Evolutionary conservation across 53 echinoderm and acorn worm genomes (phyloP).

Genomic region (Crossaster papposus): DNA sequence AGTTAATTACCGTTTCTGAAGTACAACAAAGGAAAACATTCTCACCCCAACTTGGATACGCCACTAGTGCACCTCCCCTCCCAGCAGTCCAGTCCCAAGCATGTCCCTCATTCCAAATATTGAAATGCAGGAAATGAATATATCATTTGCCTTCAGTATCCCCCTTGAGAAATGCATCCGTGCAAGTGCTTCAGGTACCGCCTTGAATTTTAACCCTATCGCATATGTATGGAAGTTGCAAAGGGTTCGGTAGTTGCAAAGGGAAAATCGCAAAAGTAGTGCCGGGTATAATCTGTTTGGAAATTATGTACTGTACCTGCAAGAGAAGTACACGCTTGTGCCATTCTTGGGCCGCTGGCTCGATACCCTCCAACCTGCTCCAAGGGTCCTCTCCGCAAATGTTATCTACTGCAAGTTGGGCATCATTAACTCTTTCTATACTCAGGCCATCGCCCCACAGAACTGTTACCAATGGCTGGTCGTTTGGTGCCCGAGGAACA

Average conservation of each 20-base stretch:
- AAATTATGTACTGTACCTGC: constrained; percentile 6
- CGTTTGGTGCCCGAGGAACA: constrained; percentile 9
- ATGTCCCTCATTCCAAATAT: constrained; percentile 1
- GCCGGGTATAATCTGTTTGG: constrained; percentile 1
- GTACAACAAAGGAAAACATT: neutral
- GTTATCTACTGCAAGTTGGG: constrained; percentile 16
- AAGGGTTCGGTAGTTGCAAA: constrained; percentile 1
- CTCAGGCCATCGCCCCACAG: constrained; percentile 18
- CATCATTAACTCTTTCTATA: neutral
- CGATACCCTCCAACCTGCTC: constrained; percentile 24
- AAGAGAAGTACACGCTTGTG: constrained; percentile 11
- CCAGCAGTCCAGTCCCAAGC: neutral
- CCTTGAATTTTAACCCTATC: neutral
- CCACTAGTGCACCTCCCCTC: constrained; percentile 7
- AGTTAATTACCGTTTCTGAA: constrained; percentile 1
- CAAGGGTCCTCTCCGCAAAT: constrained; percentile 11
- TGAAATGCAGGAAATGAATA: constrained; percentile 10
- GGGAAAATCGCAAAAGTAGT: neutral
- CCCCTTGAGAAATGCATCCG: constrained; percentile 7
- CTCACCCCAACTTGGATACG: neutral
- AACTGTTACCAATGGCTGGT: constrained; percentile 20
- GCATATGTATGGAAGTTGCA: neutral
- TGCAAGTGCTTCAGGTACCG: neutral
- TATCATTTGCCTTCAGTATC: constrained; percentile 10
- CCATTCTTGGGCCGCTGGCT: constrained; percentile 18